Conservation (phyloP, 64 coral and sea anemone genomes). For the Stylophora pistillata region DNA sequence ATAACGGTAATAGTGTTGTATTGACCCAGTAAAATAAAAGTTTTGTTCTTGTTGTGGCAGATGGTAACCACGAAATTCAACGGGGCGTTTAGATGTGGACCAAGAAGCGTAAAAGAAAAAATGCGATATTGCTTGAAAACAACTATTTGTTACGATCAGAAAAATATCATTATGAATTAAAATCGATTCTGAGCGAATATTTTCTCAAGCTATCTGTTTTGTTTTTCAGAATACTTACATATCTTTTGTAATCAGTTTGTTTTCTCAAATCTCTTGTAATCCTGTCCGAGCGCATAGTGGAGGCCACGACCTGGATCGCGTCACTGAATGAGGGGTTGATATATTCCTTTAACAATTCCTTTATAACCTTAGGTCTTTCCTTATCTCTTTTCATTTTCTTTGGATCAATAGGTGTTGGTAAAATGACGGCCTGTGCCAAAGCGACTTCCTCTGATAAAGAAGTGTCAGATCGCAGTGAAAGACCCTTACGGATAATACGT, state of each 20-base stretch:
- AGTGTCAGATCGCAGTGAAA: neutral
- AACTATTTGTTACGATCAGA: neutral
- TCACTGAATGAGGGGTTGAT: constrained; percentile 14
- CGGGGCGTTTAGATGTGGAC: no score
- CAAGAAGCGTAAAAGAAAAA: no score
- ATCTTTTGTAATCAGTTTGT: neutral
- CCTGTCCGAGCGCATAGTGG: neutral
- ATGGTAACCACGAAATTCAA: no score
- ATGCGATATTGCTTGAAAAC: neutral
- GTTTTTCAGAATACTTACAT: neutral
- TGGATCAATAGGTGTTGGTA: neutral
- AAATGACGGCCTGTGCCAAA: neutral
- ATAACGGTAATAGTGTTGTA: no score
- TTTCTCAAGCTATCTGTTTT: neutral
- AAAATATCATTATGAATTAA: neutral
- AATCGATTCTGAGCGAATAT: no score
- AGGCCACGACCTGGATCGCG: neutral
- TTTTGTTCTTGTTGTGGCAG: no score
- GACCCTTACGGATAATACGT: neutral
- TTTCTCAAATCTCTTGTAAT: constrained; percentile 7
- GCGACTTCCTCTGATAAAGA: neutral
- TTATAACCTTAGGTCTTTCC: neutral
- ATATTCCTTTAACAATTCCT: neutral
- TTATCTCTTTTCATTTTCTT: neutral
- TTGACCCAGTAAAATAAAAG: no score